Evolutionary conservation across 2,797 vertebrate species (phyloP).

Genomic region (Sparidentex hasta): DNA sequence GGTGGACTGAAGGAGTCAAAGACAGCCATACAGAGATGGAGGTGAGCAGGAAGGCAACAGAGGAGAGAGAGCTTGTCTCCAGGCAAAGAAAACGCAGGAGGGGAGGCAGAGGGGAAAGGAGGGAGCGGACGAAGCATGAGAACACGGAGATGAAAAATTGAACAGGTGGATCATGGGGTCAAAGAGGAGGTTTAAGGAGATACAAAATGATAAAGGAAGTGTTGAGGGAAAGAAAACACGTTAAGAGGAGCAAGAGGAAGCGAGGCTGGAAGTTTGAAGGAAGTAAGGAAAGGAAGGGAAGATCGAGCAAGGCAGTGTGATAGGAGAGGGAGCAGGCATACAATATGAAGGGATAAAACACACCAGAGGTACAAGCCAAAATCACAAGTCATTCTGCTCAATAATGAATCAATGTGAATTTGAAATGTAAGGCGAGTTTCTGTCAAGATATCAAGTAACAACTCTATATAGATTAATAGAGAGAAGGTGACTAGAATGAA

Average conservation of each 20-base stretch:
- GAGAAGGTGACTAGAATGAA: not conserved
- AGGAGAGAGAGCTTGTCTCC: conserved; percentile 75
- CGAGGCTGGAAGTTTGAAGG: conserved; percentile 23
- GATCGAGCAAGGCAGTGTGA: conserved; percentile 15
- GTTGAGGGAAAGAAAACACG: not conserved
- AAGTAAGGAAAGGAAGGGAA: conserved; percentile 19
- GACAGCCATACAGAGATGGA: conserved; percentile 64
- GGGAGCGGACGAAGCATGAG: conserved; percentile 20
- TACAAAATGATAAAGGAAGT: conserved; percentile 31
- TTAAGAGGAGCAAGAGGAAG: conserved; percentile 1
- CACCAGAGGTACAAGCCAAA: conserved; percentile 60
- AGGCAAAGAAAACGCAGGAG: conserved; percentile 66
- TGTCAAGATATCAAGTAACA: not conserved
- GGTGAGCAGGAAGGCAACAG: conserved; percentile 65
- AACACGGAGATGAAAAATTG: conserved; percentile 49
- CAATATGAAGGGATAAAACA: conserved; percentile 32
- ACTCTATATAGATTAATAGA: not conserved
- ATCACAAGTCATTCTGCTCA: conserved; percentile 61
- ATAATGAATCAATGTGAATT: conserved; percentile 13
- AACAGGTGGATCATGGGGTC: conserved; percentile 46
- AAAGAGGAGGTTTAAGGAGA: conserved; percentile 39
- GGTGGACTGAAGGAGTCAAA: conserved; percentile 53
- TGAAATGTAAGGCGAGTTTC: not conserved
- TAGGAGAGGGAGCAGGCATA: conserved; percentile 32
- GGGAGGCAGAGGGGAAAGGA: conserved; percentile 25